Evolutionary conservation across 2,797 vertebrate species (phyloP).

Genomic region (Platyrinchus mystaceus): DNA sequence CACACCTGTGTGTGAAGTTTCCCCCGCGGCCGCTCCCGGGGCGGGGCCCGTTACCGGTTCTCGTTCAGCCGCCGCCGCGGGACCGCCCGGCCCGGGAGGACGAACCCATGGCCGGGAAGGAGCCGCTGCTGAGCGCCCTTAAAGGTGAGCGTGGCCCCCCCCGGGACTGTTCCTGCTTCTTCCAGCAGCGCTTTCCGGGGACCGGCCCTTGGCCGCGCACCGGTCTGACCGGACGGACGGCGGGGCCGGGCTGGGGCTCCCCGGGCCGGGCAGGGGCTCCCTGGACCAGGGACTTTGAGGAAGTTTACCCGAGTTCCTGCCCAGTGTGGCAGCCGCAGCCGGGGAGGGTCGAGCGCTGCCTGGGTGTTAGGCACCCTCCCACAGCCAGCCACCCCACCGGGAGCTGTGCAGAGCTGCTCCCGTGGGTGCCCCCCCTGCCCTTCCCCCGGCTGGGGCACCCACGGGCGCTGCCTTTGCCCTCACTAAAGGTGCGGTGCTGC

Average conservation of each 20-base stretch:
- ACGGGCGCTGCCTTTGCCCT: background rate
- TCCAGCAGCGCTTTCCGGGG: background rate
- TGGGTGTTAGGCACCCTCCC: accelerated
- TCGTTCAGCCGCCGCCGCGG: background rate
- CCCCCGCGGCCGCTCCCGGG: background rate
- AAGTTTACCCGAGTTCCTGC: background rate
- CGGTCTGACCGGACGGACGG: background rate
- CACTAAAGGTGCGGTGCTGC: constrained; percentile 77
- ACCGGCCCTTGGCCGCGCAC: background rate
- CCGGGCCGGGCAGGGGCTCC: background rate
- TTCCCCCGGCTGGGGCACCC: background rate
- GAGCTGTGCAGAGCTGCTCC: background rate
- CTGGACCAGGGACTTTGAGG: background rate
- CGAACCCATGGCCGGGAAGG: constrained; percentile 78
- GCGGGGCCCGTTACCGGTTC: background rate
- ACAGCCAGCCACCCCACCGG: background rate
- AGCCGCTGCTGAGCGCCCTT: constrained; percentile 80
- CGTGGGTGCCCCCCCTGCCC: background rate
- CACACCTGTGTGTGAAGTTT: background rate
- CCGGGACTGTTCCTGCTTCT: accelerated
- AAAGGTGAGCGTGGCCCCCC: constrained; percentile 71
- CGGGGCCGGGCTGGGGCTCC: background rate
- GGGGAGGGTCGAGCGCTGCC: background rate
- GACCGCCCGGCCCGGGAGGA: background rate
- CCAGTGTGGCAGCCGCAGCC: background rate